Evolutionary conservation across 2,888 invertebrate species (phyloP).

Genomic region (Oligia latruncula): DNA sequence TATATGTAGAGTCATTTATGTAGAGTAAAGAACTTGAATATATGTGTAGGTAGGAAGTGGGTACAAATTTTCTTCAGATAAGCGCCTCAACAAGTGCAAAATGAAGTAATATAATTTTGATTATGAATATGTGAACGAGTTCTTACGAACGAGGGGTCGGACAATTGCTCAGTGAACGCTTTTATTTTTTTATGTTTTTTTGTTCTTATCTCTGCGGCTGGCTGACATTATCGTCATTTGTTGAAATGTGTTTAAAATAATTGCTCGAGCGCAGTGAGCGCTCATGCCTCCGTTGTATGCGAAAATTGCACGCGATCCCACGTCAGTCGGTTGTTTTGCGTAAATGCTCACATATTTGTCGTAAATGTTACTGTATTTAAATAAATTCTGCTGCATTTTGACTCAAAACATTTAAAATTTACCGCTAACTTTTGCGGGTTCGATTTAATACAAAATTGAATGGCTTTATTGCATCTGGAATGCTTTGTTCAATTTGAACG

Average conservation of each 20-base stretch:
- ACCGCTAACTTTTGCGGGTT: conserved; percentile 74
- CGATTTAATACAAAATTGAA: conserved; percentile 59
- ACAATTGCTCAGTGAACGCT: conserved; percentile 80
- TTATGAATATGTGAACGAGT: conserved; percentile 65
- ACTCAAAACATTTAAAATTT: conserved; percentile 69
- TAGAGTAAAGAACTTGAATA: conserved; percentile 7
- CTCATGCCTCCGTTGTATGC: conserved; percentile 84
- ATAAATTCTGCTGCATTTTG: conserved; percentile 73
- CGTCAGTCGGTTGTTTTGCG: conserved; percentile 80
- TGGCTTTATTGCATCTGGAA: conserved; percentile 56
- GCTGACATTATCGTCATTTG: conserved; percentile 89
- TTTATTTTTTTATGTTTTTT: conserved; percentile 79
- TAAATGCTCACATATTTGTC: conserved; percentile 89
- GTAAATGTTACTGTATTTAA: conserved; percentile 82
- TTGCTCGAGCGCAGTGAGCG: conserved; percentile 85
- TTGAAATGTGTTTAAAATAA: conserved; percentile 90
- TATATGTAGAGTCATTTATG: conserved; percentile 4
- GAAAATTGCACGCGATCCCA: conserved; percentile 88
- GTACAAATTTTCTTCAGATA: conserved; percentile 25
- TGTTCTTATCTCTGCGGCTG: conserved; percentile 81
- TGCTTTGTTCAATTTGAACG: conserved; percentile 57
- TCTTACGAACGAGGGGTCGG: conserved; percentile 73
- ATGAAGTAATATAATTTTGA: conserved; percentile 40
- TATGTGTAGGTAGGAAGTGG: conserved; percentile 22
- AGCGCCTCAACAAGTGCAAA: conserved; percentile 26